Conservation (phyloP, 2,113 vertebrate genomes). For the Pelmatolapia mariae region DNA sequence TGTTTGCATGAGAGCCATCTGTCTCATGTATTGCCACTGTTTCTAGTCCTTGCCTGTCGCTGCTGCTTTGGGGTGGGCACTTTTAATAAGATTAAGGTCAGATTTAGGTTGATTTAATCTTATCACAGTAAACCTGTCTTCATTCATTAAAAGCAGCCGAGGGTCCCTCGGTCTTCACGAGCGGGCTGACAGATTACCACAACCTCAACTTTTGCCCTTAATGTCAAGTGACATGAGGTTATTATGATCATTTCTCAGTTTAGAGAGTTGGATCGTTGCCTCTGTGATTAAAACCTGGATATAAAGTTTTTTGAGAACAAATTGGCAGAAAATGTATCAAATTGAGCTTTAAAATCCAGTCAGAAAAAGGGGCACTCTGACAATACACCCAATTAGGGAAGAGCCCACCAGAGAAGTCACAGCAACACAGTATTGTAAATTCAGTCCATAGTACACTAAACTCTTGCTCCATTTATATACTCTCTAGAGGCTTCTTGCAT, state of each 20-base stretch:
- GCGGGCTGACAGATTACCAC: background rate
- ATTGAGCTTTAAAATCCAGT: background rate
- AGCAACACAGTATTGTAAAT: background rate
- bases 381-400: background rate
- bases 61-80: background rate
- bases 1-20: background rate
- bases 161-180: background rate
- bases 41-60: background rate
- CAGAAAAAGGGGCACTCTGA: background rate
- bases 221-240: background rate
- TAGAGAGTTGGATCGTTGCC: background rate
- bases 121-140: slow-evolving; percentile 5
- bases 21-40: background rate
- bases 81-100: slow-evolving; percentile 17
- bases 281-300: background rate
- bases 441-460: background rate
- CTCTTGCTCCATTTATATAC: background rate
- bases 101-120: slow-evolving; percentile 16
- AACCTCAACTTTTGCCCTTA: background rate
- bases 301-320: background rate
- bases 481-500: background rate
- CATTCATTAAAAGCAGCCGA: slow-evolving; percentile 8
- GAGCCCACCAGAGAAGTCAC: background rate
- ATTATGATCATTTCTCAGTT: background rate
- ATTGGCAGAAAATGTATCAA: background rate